Evolutionary conservation across 2,888 invertebrate species (phyloP).

Genomic region (Lasioglossum vierecki): DNA sequence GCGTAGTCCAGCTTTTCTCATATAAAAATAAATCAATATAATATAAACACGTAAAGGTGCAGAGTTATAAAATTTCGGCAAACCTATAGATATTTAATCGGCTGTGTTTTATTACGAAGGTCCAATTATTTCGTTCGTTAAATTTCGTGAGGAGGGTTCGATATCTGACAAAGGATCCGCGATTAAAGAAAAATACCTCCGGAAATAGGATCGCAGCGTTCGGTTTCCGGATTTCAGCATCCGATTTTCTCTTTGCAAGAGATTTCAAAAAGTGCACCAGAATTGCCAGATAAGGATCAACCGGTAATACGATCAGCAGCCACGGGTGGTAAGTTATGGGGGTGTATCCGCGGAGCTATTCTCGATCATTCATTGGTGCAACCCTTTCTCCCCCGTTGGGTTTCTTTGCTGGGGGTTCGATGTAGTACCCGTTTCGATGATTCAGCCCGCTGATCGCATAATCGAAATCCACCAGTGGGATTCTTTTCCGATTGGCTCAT

Average conservation of each 20-base stretch:
- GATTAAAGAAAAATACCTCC: not conserved
- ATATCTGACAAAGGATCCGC: not conserved
- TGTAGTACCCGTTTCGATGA: slow-evolving; percentile 55
- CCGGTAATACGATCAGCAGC: slow-evolving; percentile 40
- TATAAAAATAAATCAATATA: no score
- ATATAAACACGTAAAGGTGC: no score
- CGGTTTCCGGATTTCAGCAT: slow-evolving; percentile 5
- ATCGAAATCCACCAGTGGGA: slow-evolving; percentile 65
- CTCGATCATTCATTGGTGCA: slow-evolving; percentile 32
- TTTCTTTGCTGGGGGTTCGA: slow-evolving; percentile 28
- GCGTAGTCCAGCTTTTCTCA: no score
- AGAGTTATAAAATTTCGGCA: no score
- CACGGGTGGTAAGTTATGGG: slow-evolving; percentile 47
- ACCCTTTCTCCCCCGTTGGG: not conserved
- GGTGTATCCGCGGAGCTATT: slow-evolving; percentile 49
- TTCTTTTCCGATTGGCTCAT: slow-evolving; percentile 70
- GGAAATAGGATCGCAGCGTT: not conserved
- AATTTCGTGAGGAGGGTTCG: not conserved
- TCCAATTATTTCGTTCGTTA: not conserved
- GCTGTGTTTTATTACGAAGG: not conserved
- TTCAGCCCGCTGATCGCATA: slow-evolving; percentile 70
- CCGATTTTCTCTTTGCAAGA: not conserved
- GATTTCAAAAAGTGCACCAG: slow-evolving; percentile 13
- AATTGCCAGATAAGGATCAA: slow-evolving; percentile 42
- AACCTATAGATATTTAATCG: not conserved